Conservation (phyloP, 1,140 invertebrate species). For the Diploscapter pachys region DNA sequence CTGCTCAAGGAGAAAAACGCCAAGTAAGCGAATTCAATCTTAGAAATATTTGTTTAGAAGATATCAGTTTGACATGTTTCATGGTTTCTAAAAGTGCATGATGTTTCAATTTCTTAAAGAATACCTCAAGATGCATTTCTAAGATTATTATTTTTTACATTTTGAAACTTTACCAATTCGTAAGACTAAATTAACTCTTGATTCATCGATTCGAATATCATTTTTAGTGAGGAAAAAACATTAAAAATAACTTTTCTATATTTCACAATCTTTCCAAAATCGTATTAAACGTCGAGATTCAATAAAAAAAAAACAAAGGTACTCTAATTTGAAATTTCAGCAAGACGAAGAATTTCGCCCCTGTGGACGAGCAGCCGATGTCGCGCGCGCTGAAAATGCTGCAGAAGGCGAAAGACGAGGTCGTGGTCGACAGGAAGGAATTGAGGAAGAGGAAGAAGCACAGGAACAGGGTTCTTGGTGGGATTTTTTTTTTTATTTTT, state of each 20-base stretch:
- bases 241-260: neutral
- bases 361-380: slow-evolving; percentile 28
- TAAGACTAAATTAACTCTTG: too few species aligned
- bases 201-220: too few species aligned
- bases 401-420: slow-evolving; percentile 19
- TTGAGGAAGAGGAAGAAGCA: slow-evolving; percentile 31
- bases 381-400: slow-evolving; percentile 17
- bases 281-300: too few species aligned
- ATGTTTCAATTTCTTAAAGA: too few species aligned
- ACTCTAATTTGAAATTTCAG: slow-evolving; percentile 8
- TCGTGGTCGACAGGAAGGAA: slow-evolving; percentile 14
- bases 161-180: too few species aligned
- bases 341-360: slow-evolving; percentile 19
- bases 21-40: slow-evolving; percentile 9
- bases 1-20: slow-evolving; percentile 7
- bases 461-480: slow-evolving; percentile 16
- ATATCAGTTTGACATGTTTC: too few species aligned
- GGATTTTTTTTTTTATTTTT: neutral
- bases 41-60: too few species aligned
- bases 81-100: too few species aligned
- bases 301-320: neutral
- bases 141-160: too few species aligned
- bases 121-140: too few species aligned
- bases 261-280: neutral
- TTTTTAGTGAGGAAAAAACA: too few species aligned